Conservation (phyloP, 2,888 invertebrate species). For the Lasioglossum lativentre region DNA sequence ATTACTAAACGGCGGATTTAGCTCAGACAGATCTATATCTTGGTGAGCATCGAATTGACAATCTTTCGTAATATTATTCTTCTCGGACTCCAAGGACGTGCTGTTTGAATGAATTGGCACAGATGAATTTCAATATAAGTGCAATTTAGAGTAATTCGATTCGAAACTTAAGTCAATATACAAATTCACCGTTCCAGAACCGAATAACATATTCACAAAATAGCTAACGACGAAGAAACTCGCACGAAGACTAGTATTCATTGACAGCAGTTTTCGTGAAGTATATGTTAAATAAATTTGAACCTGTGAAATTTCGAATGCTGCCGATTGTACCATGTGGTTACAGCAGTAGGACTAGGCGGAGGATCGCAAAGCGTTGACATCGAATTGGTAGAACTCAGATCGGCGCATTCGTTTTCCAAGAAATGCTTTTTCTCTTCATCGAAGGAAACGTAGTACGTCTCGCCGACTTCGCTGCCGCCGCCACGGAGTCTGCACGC, state of each 20-base stretch:
- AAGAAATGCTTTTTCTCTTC: slow-evolving; percentile 48
- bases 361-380: slow-evolving; percentile 55
- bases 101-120: slow-evolving; percentile 32
- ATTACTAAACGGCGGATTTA: slow-evolving; percentile 38
- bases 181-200: not conserved
- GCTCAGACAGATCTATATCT: slow-evolving; percentile 25
- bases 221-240: not conserved
- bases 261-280: not conserved
- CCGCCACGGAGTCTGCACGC: slow-evolving; percentile 71
- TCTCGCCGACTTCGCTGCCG: slow-evolving; percentile 56
- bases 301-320: slow-evolving; percentile 57
- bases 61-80: slow-evolving; percentile 42
- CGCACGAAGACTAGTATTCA: not conserved
- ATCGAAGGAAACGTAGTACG: slow-evolving; percentile 29
- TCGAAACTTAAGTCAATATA: not conserved
- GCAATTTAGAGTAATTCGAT: too few species aligned
- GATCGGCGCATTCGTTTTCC: slow-evolving; percentile 48
- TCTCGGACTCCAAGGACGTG: slow-evolving; percentile 37
- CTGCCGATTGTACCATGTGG: slow-evolving; percentile 70
- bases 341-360: slow-evolving; percentile 59
- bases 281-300: slow-evolving; percentile 11
- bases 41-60: slow-evolving; percentile 30
- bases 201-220: not conserved
- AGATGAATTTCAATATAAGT: not conserved
- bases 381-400: slow-evolving; percentile 37